Percentiles rank a stretch among this genome's conserved stretches.
Evolutionary conservation across 2,797 vertebrate species (phyloP).

Genomic region (Anableps anableps): DNA sequence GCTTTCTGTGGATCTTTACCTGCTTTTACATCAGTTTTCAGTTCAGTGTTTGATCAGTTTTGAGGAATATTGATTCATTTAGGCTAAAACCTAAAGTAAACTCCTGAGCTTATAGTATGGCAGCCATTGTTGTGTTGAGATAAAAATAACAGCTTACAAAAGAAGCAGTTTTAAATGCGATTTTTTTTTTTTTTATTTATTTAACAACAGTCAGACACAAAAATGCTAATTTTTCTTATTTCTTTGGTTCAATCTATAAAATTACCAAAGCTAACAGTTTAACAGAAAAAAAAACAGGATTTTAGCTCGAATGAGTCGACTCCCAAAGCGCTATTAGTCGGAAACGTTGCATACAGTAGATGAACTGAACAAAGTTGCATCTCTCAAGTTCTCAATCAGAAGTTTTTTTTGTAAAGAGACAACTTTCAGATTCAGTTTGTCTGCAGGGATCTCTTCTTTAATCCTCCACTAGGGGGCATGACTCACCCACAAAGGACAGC

Average conservation of each 20-base stretch:
- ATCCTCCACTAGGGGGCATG: conserved; percentile 59
- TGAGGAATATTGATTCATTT: background rate
- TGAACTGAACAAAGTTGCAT: background rate
- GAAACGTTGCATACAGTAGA: background rate
- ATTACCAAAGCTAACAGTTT: too few species aligned
- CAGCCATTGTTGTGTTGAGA: background rate
- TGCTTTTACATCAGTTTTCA: background rate
- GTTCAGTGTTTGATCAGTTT: background rate
- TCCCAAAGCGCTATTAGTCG: background rate
- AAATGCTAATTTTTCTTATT: too few species aligned
- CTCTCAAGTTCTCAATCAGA: background rate
- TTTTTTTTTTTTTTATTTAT: too few species aligned
- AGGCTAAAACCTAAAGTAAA: background rate
- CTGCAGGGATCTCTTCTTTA: too few species aligned
- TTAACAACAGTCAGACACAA: too few species aligned
- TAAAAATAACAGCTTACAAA: background rate
- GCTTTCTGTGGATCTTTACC: background rate
- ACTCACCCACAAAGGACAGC: background rate
- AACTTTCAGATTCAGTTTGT: background rate
- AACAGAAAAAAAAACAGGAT: too few species aligned
- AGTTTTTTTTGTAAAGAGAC: background rate
- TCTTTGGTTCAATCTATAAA: too few species aligned
- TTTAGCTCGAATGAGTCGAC: background rate
- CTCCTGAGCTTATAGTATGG: background rate
- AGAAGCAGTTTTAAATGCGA: too few species aligned